Conservation (phyloP, 1,140 invertebrate genomes). For the Rhopalosiphum maidis region DNA sequence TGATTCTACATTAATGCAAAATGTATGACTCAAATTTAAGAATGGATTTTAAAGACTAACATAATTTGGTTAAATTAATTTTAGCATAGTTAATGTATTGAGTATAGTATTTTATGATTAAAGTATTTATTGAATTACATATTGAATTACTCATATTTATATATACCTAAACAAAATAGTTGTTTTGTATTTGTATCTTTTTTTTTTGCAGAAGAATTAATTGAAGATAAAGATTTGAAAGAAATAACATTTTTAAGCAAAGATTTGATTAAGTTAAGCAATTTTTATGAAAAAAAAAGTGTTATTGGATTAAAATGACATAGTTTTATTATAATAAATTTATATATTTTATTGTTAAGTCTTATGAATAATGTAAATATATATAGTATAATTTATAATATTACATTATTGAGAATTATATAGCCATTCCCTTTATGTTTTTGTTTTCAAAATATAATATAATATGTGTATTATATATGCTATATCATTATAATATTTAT, state of each 20-base stretch:
- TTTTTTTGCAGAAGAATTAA: slow-evolving; percentile 44
- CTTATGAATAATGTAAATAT: background rate
- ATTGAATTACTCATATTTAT: background rate
- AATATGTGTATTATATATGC: too few species aligned
- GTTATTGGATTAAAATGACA: background rate
- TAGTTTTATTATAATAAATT: background rate
- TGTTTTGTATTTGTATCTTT: background rate
- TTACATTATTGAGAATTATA: too few species aligned
- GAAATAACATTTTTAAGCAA: slow-evolving; percentile 45
- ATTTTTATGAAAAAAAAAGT: slow-evolving; percentile 36
- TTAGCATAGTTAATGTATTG: background rate
- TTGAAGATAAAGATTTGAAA: slow-evolving; percentile 45
- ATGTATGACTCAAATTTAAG: background rate
- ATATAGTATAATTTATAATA: background rate
- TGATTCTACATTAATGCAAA: background rate
- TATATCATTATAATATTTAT: too few species aligned
- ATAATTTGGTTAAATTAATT: background rate
- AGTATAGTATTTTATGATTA: background rate
- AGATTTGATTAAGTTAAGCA: slow-evolving; percentile 44
- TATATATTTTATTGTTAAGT: background rate
- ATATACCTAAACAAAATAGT: background rate
- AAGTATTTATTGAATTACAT: background rate
- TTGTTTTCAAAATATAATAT: too few species aligned
- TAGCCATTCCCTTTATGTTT: too few species aligned
- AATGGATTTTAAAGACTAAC: background rate